Evolutionary conservation across 2,888 invertebrate species (phyloP).

Genomic region (Ectemnius lituratus): DNA sequence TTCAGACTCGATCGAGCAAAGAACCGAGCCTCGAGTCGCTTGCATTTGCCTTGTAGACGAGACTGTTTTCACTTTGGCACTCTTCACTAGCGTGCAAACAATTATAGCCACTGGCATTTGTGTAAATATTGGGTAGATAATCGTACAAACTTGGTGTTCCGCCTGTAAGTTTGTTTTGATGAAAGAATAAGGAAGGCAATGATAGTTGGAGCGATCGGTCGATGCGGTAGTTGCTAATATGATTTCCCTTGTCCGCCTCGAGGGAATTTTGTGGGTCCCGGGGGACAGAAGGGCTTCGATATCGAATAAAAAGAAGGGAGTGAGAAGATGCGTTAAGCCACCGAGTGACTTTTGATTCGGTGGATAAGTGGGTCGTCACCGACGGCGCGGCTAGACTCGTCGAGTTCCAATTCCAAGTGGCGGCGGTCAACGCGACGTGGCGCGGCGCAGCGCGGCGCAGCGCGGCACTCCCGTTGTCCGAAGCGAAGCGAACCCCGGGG

Average conservation of each 20-base stretch:
- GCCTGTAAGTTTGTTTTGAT: background rate
- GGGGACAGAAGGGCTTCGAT: no score
- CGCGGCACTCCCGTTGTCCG: constrained; percentile 54
- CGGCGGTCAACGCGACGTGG: no score
- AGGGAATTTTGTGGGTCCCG: background rate
- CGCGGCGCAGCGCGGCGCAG: background rate
- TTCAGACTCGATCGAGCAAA: no score
- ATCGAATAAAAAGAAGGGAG: constrained; percentile 15
- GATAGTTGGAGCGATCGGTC: background rate
- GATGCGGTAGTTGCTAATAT: no score
- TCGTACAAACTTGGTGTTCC: background rate
- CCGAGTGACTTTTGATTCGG: constrained; percentile 61
- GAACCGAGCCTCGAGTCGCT: background rate
- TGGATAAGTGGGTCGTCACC: constrained; percentile 60
- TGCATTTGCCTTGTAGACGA: no score
- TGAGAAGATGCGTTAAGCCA: constrained; percentile 22
- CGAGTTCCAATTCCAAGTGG: no score
- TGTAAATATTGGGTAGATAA: constrained; percentile 31
- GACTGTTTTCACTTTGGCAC: background rate
- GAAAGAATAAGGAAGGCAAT: background rate
- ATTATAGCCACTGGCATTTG: constrained; percentile 22
- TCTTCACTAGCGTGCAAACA: constrained; percentile 29
- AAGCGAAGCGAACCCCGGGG: constrained; percentile 2
- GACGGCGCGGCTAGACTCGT: background rate
- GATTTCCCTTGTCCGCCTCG: background rate